Base-by-base conservation (phyloP, 2,113 vertebrate genomes). In the Kryptolebias marmoratus region DNA sequence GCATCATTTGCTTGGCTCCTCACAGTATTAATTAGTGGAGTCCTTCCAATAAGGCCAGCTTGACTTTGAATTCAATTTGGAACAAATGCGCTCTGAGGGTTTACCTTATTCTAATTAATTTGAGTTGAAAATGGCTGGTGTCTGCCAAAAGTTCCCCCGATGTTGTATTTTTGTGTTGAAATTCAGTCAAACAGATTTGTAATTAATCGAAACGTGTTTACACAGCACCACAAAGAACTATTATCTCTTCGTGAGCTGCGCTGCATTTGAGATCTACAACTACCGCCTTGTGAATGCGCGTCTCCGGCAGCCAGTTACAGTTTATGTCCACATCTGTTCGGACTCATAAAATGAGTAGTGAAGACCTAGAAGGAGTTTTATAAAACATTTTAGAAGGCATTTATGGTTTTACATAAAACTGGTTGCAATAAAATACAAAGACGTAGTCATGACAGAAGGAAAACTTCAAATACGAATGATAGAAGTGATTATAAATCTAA, bases 101-200 rank as follows among this genome's bases (percentile, higher is more conserved):
- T 81, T 75, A 82, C 74, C 74, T 81, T 81, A 53, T 75, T 82
- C 79, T 82, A 73, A 85, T 81, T 81, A 63, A 81, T 88, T 77
- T 69, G 54, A 78, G 71, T 80, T 60, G 70, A 11, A 22, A 39
- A 62, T 56, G 50, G 62, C 63, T 71, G 45, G 22, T 27, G 47
- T 75, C 70, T 86, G 75, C 64, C 75, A 18, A 71, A 22, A 44
- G 2, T 50, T 28, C 59, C 64, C 68, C 71, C 13, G 55, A 30
- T 28, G 59, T 63, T 45, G 62, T 76, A 18, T 7, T 55, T 65
- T 85, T 75, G 53, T 73, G 44, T 67, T 77, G 54, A 71, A 67
- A 78, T 73, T 47, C 50, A 65, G 22, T 71, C 68, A 77, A 66
- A 81, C 53, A 18, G 16, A 54, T 76, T 79, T 79, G 76, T 76